phyloP scores from a whole-genome alignment of 2,113 vertebrate genomes.

The Mesitornis unicolor region DNA sequence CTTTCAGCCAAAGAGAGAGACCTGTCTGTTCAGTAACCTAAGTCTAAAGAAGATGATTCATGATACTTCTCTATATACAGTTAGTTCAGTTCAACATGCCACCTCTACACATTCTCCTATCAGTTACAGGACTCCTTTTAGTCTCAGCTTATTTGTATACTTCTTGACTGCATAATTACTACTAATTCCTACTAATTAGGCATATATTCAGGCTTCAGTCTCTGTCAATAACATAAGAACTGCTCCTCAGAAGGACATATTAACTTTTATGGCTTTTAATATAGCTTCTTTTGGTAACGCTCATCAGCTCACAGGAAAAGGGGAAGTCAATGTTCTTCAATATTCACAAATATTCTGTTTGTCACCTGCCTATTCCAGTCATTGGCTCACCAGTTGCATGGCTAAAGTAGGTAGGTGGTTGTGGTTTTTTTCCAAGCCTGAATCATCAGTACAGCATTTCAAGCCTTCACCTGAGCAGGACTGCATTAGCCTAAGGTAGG shows the following conservation, averaged over 20 bases:
- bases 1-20: not conserved
- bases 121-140: not conserved
- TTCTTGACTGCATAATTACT: not conserved
- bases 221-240: accelerated
- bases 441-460: not conserved
- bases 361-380: not conserved
- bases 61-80: not conserved
- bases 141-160: not conserved
- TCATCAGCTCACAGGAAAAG: not conserved
- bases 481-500: not conserved
- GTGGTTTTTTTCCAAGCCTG: not conserved
- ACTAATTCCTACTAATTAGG: not conserved
- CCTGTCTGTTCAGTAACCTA: not conserved
- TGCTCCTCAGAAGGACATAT: accelerated
- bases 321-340: accelerated
- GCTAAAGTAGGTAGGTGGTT: accelerated
- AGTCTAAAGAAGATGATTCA: not conserved
- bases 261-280: not conserved
- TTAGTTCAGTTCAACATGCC: not conserved
- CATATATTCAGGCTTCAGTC: not conserved
- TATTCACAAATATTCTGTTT: not conserved
- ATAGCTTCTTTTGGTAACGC: not conserved
- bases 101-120: not conserved
- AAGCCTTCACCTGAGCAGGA: not conserved
- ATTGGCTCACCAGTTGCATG: not conserved